A percentile compares a stretch with the other conserved stretches of the same genome.
These are phyloP conservation scores for Dichetophora obliterata DNA, from an alignment of 2,888 invertebrate species.

Conservation along the genomic window DNA sequence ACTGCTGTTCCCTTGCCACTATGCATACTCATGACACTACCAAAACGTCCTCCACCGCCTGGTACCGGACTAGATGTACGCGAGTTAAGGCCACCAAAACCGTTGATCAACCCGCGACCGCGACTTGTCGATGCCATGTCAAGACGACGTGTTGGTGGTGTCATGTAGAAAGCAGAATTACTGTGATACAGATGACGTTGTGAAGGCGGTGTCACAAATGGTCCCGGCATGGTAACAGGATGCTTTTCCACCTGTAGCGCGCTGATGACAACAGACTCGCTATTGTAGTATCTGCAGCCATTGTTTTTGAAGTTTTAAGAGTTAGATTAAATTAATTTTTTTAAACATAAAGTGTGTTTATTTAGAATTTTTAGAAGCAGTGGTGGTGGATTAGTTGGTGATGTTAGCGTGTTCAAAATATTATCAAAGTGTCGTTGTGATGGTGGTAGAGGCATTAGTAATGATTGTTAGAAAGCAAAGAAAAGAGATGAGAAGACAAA, in stretches of 20 bases:
- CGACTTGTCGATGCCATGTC: conserved; percentile 61
- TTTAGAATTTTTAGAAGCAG: conserved; percentile 22
- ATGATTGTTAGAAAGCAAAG: conserved; percentile 48
- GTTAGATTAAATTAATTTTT: conserved; percentile 48
- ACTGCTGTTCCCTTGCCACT: conserved; percentile 67
- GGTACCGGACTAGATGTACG: conserved; percentile 73
- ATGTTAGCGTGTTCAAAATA: conserved; percentile 6
- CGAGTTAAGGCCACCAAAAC: conserved; percentile 52
- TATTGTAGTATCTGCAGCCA: conserved; percentile 84
- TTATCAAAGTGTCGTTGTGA: neutral
- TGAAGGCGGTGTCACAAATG: conserved; percentile 80
- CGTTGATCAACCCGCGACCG: conserved; percentile 37
- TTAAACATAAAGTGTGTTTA: neutral
- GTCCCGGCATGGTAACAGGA: conserved; percentile 90
- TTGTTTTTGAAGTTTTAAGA: conserved; percentile 28
- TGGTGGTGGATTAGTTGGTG: conserved; percentile 27
- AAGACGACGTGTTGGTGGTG: conserved; percentile 77
- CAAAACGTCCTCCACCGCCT: conserved; percentile 71
- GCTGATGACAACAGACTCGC: conserved; percentile 92
- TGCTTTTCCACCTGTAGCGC: conserved; percentile 94
- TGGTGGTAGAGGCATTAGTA: neutral
- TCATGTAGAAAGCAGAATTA: conserved; percentile 76
- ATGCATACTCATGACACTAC: conserved; percentile 75
- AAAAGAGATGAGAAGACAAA: conserved; percentile 35
- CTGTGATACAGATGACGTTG: conserved; percentile 74